phyloP scores from a whole-genome alignment of 2,113 vertebrate genomes.

The Platichthys stellatus region DNA sequence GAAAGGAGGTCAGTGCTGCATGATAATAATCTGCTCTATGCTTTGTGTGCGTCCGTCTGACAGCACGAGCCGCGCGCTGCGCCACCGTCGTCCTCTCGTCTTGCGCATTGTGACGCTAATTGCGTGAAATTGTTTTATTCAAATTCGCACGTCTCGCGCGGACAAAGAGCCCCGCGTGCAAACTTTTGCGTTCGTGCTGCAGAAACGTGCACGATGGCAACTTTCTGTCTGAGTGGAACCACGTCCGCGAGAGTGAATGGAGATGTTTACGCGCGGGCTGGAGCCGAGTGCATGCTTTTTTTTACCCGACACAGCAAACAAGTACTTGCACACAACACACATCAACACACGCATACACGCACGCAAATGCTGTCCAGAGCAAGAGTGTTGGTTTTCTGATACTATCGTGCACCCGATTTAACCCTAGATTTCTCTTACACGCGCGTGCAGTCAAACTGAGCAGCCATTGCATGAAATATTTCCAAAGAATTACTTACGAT shows the following conservation, averaged over 20 bases:
- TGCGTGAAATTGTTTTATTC: slow-evolving; percentile 31
- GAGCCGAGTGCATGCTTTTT: slow-evolving; percentile 7
- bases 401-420: slow-evolving; percentile 7
- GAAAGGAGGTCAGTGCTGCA: slow-evolving; percentile 12
- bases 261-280: slow-evolving; percentile 19
- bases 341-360: background rate
- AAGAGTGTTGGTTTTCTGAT: slow-evolving; percentile 14
- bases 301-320: slow-evolving; percentile 13
- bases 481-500: slow-evolving; percentile 89
- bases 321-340: slow-evolving; percentile 45
- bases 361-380: slow-evolving; percentile 9
- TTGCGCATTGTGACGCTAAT: slow-evolving; percentile 31
- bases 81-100: background rate
- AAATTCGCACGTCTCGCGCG: slow-evolving; percentile 1
- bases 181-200: slow-evolving; percentile 36
- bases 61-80: slow-evolving; percentile 2
- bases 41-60: slow-evolving; percentile 22
- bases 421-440: background rate
- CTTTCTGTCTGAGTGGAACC: slow-evolving; percentile 39
- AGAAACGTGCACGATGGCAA: slow-evolving; percentile 24
- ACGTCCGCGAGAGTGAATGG: slow-evolving; percentile 7
- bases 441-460: background rate
- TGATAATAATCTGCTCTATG: slow-evolving; percentile 3
- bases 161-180: slow-evolving; percentile 39
- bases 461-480: background rate